Evolutionary conservation across 2,797 vertebrate genomes (phyloP).

Genomic region (Buceros bicornis): DNA sequence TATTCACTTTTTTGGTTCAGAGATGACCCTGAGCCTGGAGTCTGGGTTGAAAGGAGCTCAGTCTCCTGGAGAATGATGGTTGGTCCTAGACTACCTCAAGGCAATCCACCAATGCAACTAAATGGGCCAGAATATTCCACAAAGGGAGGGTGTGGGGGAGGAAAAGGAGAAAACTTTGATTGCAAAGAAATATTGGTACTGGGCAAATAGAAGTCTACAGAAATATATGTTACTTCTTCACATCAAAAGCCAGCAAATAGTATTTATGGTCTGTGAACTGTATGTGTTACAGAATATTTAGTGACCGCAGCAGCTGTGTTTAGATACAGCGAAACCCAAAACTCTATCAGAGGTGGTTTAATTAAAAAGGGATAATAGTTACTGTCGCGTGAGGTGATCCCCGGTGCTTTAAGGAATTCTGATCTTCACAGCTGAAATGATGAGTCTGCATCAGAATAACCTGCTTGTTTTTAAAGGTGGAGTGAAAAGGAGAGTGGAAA

Average conservation of each 20-base stretch:
- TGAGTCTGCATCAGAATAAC: neutral
- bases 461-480: neutral
- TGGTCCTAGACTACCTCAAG: neutral
- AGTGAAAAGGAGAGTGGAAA: neutral
- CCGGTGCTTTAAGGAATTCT: neutral
- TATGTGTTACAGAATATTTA: neutral
- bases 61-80: neutral
- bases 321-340: neutral
- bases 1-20: neutral
- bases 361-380: neutral
- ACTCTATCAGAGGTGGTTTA: neutral
- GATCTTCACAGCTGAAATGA: neutral
- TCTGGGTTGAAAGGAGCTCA: neutral
- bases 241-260: neutral
- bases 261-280: neutral
- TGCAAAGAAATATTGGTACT: neutral
- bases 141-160: neutral
- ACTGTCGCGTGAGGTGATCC: neutral
- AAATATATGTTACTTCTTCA: neutral
- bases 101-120: neutral
- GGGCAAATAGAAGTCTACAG: neutral
- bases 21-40: neutral
- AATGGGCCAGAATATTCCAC: neutral
- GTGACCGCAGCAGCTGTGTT: slow-evolving; percentile 10
- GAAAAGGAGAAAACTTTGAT: neutral